A percentile compares a stretch with the other conserved stretches of the same genome.
phyloP scores from a whole-genome alignment of 2,113 vertebrate species.

The Ardeotis arabs region DNA sequence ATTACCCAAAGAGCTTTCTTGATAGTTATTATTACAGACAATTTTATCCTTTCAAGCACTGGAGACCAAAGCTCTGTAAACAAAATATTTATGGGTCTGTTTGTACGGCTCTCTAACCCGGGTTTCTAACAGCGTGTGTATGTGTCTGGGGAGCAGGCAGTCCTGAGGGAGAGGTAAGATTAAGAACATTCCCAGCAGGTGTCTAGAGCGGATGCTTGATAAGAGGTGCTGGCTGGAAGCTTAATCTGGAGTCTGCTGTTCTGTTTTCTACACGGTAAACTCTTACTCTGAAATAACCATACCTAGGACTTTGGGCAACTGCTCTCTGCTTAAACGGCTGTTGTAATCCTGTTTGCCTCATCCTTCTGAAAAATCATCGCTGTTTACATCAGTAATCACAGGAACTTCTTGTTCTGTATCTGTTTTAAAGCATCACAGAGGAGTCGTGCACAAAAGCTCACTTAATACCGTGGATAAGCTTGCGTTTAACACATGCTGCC shows the following conservation, averaged over 20 bases:
- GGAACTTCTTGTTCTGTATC: background rate
- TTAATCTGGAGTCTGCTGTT: background rate
- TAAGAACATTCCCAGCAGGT: background rate
- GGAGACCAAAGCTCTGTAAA: background rate
- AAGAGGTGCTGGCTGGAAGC: background rate
- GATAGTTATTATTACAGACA: background rate
- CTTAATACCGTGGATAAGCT: background rate
- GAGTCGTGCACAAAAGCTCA: background rate
- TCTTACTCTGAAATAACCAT: background rate
- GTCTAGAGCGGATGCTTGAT: background rate
- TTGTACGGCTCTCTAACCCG: background rate
- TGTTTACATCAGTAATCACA: background rate
- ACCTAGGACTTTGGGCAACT: background rate
- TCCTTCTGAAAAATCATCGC: background rate
- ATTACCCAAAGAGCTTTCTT: slow-evolving; percentile 14
- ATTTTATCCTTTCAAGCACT: background rate
- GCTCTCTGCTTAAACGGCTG: background rate
- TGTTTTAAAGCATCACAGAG: background rate
- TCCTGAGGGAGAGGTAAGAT: background rate
- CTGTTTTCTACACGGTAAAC: background rate
- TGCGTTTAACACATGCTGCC: background rate
- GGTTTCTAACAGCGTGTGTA: background rate
- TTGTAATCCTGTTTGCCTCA: background rate
- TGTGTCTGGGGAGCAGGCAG: background rate
- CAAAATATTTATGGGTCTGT: background rate